phyloP scores from a whole-genome alignment of 2,797 vertebrate species.

The Paguma larvata region DNA sequence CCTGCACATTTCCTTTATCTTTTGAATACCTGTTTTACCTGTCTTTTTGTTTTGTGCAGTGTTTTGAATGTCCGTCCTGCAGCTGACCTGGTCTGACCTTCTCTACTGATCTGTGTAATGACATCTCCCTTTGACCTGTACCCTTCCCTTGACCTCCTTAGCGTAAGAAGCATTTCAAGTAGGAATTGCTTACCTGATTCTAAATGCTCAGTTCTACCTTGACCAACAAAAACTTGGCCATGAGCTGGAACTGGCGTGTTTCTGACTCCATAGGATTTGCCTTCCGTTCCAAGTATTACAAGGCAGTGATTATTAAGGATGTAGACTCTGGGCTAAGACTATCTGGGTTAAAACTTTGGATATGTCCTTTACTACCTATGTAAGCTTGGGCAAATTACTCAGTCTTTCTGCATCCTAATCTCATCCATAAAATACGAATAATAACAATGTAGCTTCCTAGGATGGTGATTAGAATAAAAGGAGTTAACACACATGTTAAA shows the following conservation, averaged over 20 bases:
- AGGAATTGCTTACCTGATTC: background rate
- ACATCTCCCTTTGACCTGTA: background rate
- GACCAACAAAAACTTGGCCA: background rate
- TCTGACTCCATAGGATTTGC: background rate
- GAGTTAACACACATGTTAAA: background rate
- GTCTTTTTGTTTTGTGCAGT: background rate
- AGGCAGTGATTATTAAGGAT: background rate
- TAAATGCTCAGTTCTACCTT: background rate
- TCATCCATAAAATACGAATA: background rate
- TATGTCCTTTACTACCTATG: background rate
- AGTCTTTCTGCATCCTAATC: background rate
- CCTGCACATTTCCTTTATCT: background rate
- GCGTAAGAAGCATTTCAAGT: background rate
- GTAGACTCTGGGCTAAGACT: background rate
- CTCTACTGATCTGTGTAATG: background rate
- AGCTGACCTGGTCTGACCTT: background rate
- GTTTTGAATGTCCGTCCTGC: background rate
- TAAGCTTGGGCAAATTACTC: background rate
- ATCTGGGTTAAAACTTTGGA: background rate
- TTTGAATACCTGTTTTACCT: background rate
- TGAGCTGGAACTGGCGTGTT: background rate
- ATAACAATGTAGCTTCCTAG: background rate
- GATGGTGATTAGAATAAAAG: background rate
- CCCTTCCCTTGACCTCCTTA: background rate
- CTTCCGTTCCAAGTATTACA: background rate